These are phyloP conservation scores for Melanerpes formicivorus DNA, from an alignment of 2,113 vertebrate species.

Conservation along the genomic window DNA sequence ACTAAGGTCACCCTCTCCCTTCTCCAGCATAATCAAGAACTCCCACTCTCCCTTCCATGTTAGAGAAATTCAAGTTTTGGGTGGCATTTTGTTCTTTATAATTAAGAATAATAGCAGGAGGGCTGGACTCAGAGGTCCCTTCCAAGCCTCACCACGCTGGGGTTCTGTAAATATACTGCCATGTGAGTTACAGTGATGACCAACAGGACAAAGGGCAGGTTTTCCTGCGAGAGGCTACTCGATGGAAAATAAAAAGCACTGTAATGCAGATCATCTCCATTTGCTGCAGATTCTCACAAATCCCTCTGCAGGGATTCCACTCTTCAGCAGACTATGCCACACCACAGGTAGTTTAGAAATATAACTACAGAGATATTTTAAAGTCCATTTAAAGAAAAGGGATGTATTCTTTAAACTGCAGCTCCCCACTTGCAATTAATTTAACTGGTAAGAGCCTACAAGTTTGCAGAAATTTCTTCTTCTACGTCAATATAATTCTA, in stretches of 20 bases:
- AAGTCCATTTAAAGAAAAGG: conserved; percentile 41
- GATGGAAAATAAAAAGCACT: neutral
- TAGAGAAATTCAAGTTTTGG: neutral
- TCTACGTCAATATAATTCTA: conserved; percentile 44
- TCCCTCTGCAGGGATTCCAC: conserved; percentile 38
- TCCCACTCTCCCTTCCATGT: neutral
- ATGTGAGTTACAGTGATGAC: neutral
- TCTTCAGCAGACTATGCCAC: neutral
- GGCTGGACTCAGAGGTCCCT: too few relatives aligned
- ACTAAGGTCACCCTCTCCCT: neutral
- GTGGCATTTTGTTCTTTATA: neutral
- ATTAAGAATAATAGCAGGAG: neutral
- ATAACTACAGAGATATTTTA: conserved; percentile 26
- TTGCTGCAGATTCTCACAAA: conserved; percentile 32
- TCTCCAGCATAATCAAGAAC: neutral
- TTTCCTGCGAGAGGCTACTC: conserved; percentile 19
- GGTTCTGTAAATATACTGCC: too few relatives aligned
- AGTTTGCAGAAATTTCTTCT: conserved; percentile 47
- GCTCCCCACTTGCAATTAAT: conserved; percentile 49
- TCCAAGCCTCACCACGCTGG: too few relatives aligned
- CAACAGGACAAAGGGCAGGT: neutral
- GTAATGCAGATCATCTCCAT: conserved; percentile 18
- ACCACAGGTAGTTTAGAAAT: conserved; percentile 33
- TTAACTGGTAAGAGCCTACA: conserved; percentile 27
- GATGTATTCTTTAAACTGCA: neutral